Percentiles rank a stretch among this genome's conserved stretches.
phyloP scores from a whole-genome alignment of 2,888 invertebrate genomes.

The Drosophila antonietae region DNA sequence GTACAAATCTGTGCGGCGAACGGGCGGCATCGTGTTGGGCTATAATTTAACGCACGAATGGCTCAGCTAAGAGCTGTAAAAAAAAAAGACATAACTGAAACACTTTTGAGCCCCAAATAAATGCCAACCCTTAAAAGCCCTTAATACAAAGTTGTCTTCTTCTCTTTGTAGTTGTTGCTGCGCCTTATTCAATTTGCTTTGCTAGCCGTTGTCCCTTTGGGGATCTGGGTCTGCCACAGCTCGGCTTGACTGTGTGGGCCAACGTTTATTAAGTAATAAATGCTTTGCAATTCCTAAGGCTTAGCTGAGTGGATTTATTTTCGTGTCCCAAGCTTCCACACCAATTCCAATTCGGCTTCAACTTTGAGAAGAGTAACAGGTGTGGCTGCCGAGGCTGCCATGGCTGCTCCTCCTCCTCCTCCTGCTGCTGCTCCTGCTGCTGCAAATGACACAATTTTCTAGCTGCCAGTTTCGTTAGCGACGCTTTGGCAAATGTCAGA shows the following conservation, averaged over 20 bases:
- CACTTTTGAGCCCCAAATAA: slow-evolving; percentile 53
- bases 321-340: slow-evolving; percentile 19
- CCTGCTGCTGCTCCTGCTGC: slow-evolving; percentile 14
- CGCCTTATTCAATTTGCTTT: slow-evolving; percentile 59
- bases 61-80: slow-evolving; percentile 67
- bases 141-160: slow-evolving; percentile 47
- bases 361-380: slow-evolving; percentile 50
- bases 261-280: slow-evolving; percentile 74
- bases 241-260: not conserved
- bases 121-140: slow-evolving; percentile 64
- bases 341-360: slow-evolving; percentile 47
- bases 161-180: slow-evolving; percentile 13
- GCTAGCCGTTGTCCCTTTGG: slow-evolving; percentile 4
- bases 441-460: slow-evolving; percentile 58
- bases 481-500: slow-evolving; percentile 56
- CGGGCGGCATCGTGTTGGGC: slow-evolving; percentile 47
- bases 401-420: not conserved
- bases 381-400: slow-evolving; percentile 17
- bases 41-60: slow-evolving; percentile 77
- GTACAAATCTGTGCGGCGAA: slow-evolving; percentile 52
- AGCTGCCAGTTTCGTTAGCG: slow-evolving; percentile 58
- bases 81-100: slow-evolving; percentile 39
- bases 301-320: slow-evolving; percentile 52
- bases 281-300: slow-evolving; percentile 62
- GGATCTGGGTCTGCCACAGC: not conserved